Conservation (phyloP, 2,113 vertebrate species). For the Hemicordylus capensis region DNA sequence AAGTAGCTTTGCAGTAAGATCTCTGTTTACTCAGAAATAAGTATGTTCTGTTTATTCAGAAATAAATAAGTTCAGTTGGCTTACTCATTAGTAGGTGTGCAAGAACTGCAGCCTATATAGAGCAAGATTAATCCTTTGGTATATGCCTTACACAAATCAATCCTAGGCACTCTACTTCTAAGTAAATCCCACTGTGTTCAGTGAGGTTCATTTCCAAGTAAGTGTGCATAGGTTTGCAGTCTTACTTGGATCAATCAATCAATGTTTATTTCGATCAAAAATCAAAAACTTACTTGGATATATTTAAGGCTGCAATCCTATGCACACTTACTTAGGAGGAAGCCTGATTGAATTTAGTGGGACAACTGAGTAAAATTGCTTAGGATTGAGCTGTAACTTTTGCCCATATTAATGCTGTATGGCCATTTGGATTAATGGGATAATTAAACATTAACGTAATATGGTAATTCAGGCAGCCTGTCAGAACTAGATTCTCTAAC, state of each 20-base stretch:
- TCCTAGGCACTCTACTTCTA: neutral
- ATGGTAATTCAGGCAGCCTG: neutral
- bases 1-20: neutral
- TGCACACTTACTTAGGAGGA: no score
- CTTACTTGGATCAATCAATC: no score
- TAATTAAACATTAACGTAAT: neutral
- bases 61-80: neutral
- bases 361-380: neutral
- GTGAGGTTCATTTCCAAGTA: no score
- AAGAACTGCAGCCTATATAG: neutral
- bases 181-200: no score
- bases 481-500: neutral
- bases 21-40: conserved; percentile 3
- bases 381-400: neutral
- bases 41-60: neutral
- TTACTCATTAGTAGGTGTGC: neutral
- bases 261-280: no score
- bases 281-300: no score
- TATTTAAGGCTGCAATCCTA: no score
- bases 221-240: no score
- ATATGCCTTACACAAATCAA: neutral
- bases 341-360: neutral
- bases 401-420: neutral
- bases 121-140: neutral
- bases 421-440: neutral